Percentiles rank a stretch among this genome's conserved stretches.
phyloP scores from a whole-genome alignment of 2,888 invertebrate genomes.

The Oligia strigilis region DNA sequence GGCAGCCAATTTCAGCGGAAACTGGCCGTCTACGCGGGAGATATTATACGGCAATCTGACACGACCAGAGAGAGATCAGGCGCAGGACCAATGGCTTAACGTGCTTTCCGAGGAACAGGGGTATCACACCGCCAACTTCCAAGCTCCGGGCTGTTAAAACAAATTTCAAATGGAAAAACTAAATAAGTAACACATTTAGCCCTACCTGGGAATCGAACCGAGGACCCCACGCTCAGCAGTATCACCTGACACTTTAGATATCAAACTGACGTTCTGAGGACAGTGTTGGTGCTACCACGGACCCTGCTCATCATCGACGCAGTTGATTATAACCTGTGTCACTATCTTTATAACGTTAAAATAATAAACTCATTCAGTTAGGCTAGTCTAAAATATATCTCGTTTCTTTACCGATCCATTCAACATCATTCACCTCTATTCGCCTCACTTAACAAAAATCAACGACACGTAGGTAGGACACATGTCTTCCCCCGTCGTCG shows the following conservation, averaged over 20 bases:
- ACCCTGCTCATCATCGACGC: background rate
- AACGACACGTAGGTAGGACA: conserved; percentile 8
- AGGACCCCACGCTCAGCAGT: no score
- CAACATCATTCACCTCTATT: background rate
- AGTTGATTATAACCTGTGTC: background rate
- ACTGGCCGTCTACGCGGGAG: no score
- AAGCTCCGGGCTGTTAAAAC: no score
- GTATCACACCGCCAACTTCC: no score
- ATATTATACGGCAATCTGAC: no score
- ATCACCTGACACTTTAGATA: background rate
- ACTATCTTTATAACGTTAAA: background rate
- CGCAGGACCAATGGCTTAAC: no score
- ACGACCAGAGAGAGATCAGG: no score
- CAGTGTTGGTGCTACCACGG: background rate
- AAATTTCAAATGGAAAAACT: no score
- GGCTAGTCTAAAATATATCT: background rate
- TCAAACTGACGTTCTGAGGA: background rate
- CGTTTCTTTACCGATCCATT: background rate
- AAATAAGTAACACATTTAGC: no score
- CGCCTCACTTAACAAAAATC: background rate
- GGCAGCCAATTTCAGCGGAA: no score
- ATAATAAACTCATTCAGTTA: background rate
- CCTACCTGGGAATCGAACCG: no score
- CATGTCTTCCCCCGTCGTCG: conserved; percentile 1
- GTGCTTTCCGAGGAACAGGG: no score